Conservation (phyloP, 1,140 invertebrate genomes). For the Atta texana region DNA sequence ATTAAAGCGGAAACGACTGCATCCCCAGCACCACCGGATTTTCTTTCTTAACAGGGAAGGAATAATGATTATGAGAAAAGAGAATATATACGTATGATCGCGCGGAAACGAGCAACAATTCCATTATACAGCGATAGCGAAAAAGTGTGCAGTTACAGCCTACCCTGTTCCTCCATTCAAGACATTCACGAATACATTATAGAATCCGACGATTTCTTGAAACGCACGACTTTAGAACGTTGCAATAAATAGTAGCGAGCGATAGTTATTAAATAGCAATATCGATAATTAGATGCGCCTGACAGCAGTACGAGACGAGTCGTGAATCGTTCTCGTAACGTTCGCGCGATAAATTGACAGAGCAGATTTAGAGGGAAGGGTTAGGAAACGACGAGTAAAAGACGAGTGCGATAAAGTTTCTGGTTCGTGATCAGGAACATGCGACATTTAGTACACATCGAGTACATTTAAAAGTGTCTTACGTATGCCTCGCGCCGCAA, state of each 20-base stretch:
- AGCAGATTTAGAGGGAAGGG: not conserved
- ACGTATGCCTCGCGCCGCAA: slow-evolving; percentile 59
- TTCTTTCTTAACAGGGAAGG: not conserved
- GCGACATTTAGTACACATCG: slow-evolving; percentile 83
- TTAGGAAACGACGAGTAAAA: slow-evolving; percentile 73
- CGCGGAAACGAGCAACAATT: slow-evolving; percentile 47
- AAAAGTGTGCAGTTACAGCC: slow-evolving; percentile 82
- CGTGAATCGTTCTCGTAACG: not conserved
- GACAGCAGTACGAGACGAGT: slow-evolving; percentile 37
- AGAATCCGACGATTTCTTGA: slow-evolving; percentile 72
- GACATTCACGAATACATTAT: slow-evolving; percentile 77
- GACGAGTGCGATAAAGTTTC: slow-evolving; percentile 72
- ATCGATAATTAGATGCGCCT: slow-evolving; percentile 66
- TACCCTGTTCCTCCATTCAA: slow-evolving; percentile 85
- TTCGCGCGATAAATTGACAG: slow-evolving; percentile 34
- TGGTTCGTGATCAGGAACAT: slow-evolving; percentile 82
- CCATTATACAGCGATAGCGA: slow-evolving; percentile 75
- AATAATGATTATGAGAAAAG: not conserved
- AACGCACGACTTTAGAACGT: slow-evolving; percentile 58
- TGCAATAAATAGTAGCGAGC: slow-evolving; percentile 69
- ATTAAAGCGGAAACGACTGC: slow-evolving; percentile 27
- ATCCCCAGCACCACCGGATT: slow-evolving; percentile 12
- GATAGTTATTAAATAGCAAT: slow-evolving; percentile 72
- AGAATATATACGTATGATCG: slow-evolving; percentile 26
- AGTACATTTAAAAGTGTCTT: slow-evolving; percentile 75